phyloP scores from a whole-genome alignment of 2,797 vertebrate species.

The Trichosurus vulpecula region DNA sequence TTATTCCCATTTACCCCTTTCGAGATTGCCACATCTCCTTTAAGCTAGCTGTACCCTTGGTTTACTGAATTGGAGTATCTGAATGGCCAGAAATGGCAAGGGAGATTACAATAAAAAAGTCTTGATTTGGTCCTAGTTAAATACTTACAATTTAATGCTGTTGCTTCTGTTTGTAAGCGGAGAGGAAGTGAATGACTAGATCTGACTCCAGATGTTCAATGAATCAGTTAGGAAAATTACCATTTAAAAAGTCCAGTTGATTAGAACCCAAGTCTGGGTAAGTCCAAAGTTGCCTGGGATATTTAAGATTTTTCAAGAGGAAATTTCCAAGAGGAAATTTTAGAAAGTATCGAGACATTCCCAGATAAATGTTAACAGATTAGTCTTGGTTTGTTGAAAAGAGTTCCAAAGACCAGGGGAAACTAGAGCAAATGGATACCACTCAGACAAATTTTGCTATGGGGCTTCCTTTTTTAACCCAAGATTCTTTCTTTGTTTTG shows the following conservation, averaged over 20 bases:
- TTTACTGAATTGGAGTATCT: background rate
- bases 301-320: constrained; percentile 33
- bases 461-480: constrained; percentile 25
- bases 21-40: background rate
- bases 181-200: background rate
- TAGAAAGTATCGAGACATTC: constrained; percentile 42
- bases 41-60: background rate
- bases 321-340: constrained; percentile 38
- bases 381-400: background rate
- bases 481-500: background rate
- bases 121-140: background rate
- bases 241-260: background rate
- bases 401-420: constrained; percentile 1
- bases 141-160: background rate
- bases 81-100: background rate
- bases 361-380: constrained; percentile 14
- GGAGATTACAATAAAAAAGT: background rate
- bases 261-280: background rate
- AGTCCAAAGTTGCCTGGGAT: background rate
- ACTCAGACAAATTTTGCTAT: background rate
- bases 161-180: background rate
- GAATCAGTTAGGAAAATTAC: background rate
- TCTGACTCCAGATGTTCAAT: background rate
- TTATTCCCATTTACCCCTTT: background rate
- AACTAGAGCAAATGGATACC: background rate